A percentile compares a stretch with the other conserved stretches of the same genome.
phyloP scores from a whole-genome alignment of 2,888 invertebrate species.

The Ophion obscuratus region DNA sequence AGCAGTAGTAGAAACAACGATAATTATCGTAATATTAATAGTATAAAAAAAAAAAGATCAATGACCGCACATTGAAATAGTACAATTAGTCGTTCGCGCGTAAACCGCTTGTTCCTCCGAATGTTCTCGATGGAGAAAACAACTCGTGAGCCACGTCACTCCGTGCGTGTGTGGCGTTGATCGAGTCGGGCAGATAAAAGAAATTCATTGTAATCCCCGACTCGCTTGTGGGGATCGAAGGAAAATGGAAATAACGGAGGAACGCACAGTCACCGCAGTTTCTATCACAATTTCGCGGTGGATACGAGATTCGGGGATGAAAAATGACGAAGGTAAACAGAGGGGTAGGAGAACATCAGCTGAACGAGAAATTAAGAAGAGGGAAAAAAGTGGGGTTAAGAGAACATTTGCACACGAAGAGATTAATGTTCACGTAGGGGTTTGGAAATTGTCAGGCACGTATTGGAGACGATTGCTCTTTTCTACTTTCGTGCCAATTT shows the following conservation, averaged over 20 bases:
- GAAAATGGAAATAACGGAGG: slow-evolving; percentile 48
- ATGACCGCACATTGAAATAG: slow-evolving; percentile 55
- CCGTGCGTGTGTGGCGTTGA: background rate
- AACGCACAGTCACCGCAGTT: slow-evolving; percentile 55
- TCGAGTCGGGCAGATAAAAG: background rate
- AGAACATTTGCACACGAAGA: background rate
- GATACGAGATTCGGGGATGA: slow-evolving; percentile 42
- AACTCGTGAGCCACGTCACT: background rate
- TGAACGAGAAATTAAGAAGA: background rate
- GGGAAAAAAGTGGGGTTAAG: too few relatives aligned
- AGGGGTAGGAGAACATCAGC: background rate
- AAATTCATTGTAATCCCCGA: slow-evolving; percentile 13
- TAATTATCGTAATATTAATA: slow-evolving; percentile 33
- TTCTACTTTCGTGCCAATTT: background rate
- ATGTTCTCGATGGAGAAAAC: background rate
- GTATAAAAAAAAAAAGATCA: slow-evolving; percentile 51
- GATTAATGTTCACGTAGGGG: background rate
- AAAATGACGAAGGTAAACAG: slow-evolving; percentile 5
- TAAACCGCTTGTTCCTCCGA: slow-evolving; percentile 50
- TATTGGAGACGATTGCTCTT: slow-evolving; percentile 25
- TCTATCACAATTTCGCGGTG: slow-evolving; percentile 65
- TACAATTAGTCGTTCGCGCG: slow-evolving; percentile 52
- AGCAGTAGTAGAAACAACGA: slow-evolving; percentile 14
- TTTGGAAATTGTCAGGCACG: slow-evolving; percentile 39
- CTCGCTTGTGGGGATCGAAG: slow-evolving; percentile 1